phyloP scores from a whole-genome alignment of 2,888 invertebrate genomes.

The Scaptomyza polygonia region DNA sequence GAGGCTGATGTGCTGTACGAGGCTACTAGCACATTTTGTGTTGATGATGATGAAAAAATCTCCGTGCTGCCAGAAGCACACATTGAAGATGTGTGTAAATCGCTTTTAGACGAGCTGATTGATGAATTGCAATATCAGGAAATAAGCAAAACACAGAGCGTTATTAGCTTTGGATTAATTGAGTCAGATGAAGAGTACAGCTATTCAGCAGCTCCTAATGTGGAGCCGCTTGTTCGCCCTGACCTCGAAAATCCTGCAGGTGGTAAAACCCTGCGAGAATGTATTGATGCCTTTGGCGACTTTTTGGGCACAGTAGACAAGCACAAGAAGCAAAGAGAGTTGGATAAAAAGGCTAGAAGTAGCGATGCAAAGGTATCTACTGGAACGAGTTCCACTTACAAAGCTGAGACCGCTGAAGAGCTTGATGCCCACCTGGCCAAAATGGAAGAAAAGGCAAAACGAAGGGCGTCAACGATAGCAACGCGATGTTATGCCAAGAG shows the following conservation, averaged over 20 bases:
- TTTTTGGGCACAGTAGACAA: slow-evolving; percentile 40
- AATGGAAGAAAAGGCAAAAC: slow-evolving; percentile 49
- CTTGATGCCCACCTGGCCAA: slow-evolving; percentile 63
- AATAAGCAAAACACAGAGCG: slow-evolving; percentile 20
- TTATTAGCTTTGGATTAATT: slow-evolving; percentile 59
- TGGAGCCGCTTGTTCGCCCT: slow-evolving; percentile 28
- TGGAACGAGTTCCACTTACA: slow-evolving; percentile 53
- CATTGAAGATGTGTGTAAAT: slow-evolving; percentile 32
- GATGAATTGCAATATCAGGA: slow-evolving; percentile 43
- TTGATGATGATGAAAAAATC: slow-evolving; percentile 18
- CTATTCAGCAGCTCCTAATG: slow-evolving; percentile 46
- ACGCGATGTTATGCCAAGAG: slow-evolving; percentile 75
- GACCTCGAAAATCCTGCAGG: slow-evolving; percentile 49
- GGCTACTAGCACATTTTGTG: slow-evolving; percentile 35
- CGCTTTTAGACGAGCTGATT: slow-evolving; percentile 60
- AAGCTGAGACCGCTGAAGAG: slow-evolving; percentile 52
- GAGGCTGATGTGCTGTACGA: slow-evolving; percentile 53
- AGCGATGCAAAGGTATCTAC: slow-evolving; percentile 58
- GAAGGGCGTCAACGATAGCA: slow-evolving; percentile 59
- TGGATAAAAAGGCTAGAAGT: slow-evolving; percentile 15
- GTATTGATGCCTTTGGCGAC: slow-evolving; percentile 54
- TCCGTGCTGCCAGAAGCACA: slow-evolving; percentile 26
- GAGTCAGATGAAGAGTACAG: slow-evolving; percentile 72
- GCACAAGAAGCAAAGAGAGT: slow-evolving; percentile 10
- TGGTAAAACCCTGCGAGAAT: slow-evolving; percentile 66